Evolutionary conservation across 2,113 vertebrate genomes (phyloP).

Genomic region (Monopterus albus): DNA sequence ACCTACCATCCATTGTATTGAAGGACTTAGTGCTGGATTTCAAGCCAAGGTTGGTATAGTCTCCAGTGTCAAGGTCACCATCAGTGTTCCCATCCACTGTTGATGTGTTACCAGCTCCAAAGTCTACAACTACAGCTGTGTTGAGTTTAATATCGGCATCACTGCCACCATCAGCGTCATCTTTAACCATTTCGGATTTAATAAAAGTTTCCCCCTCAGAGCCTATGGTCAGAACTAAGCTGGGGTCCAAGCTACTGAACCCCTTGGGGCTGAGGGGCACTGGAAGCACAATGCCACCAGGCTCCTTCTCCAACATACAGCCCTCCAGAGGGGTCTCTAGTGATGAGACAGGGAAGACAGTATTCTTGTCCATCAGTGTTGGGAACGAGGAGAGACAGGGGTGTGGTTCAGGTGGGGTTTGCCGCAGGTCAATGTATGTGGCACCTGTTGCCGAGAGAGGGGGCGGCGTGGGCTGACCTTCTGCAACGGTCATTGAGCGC

Average conservation of each 20-base stretch:
- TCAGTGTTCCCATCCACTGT: not conserved
- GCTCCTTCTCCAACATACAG: constrained; percentile 65
- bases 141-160: constrained; percentile 1
- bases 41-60: constrained; percentile 26
- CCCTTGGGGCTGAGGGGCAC: constrained; percentile 68
- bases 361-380: constrained; percentile 58
- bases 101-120: constrained; percentile 16
- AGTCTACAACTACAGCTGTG: constrained; percentile 15
- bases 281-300: constrained; percentile 67
- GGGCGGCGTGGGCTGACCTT: constrained; percentile 83
- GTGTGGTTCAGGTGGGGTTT: constrained; percentile 50
- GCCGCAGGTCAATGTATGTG: constrained; percentile 70
- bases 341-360: constrained; percentile 59
- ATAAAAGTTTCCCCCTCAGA: not conserved
- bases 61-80: constrained; percentile 29
- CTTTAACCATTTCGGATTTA: constrained; percentile 1
- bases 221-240: not conserved
- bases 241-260: constrained; percentile 7
- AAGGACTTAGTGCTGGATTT: constrained; percentile 59
- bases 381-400: constrained; percentile 65
- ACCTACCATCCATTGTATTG: constrained; percentile 80
- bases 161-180: not conserved
- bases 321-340: constrained; percentile 81
- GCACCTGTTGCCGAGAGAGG: constrained; percentile 68
- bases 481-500: constrained; percentile 88